phyloP scores from a whole-genome alignment of 2,888 invertebrate genomes.

The Leptinotarsa peninsularis region DNA sequence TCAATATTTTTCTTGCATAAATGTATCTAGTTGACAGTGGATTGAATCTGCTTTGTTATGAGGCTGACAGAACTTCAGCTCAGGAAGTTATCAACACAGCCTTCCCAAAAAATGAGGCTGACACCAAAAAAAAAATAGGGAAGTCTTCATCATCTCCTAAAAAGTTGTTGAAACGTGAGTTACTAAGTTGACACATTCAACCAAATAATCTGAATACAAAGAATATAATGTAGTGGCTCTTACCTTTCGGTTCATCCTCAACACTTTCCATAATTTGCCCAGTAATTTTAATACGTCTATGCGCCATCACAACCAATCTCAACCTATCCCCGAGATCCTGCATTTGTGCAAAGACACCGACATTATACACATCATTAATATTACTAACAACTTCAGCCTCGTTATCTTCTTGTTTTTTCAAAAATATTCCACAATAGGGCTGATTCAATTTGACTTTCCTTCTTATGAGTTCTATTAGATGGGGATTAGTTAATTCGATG shows the following conservation, averaged over 20 bases:
- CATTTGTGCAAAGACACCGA: slow-evolving; percentile 97
- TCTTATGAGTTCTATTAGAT: slow-evolving; percentile 88
- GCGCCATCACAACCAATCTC: slow-evolving; percentile 94
- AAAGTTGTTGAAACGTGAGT: too few relatives aligned
- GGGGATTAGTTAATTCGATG: slow-evolving; percentile 90
- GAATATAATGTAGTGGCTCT: slow-evolving; percentile 5
- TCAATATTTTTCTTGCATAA: too few relatives aligned
- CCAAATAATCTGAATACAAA: not conserved
- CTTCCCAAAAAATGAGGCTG: too few relatives aligned
- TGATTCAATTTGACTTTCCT: slow-evolving; percentile 95
- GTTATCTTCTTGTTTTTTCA: slow-evolving; percentile 91
- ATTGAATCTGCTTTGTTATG: too few relatives aligned
- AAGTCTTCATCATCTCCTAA: too few relatives aligned
- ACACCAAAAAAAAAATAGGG: too few relatives aligned
- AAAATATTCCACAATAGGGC: slow-evolving; percentile 96
- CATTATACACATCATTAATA: slow-evolving; percentile 86
- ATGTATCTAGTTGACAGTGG: too few relatives aligned
- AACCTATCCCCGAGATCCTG: slow-evolving; percentile 93
- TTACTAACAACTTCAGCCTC: slow-evolving; percentile 87
- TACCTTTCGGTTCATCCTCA: slow-evolving; percentile 69
- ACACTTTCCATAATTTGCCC: slow-evolving; percentile 83
- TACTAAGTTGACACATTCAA: too few relatives aligned
- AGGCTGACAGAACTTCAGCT: too few relatives aligned
- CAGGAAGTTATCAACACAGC: too few relatives aligned
- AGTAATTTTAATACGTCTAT: slow-evolving; percentile 86